Evolutionary conservation across 2,113 vertebrate species (phyloP), one percentile per base, ranked within the genome.

Genomic region (Dromaius novaehollandiae): DNA sequence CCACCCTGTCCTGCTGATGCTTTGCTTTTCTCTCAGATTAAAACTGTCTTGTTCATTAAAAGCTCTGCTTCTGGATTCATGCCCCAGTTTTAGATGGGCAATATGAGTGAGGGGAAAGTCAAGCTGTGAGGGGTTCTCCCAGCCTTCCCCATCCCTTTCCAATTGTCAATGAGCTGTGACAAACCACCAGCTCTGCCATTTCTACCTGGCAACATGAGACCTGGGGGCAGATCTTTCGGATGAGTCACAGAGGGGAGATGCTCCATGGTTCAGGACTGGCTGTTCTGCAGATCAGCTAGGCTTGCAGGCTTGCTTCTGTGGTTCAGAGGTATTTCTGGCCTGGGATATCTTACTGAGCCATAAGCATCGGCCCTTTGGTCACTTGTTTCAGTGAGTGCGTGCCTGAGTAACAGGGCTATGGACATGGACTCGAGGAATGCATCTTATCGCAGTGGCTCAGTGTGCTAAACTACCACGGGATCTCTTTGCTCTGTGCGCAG

Each of bases 171-270:
- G 9, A 24, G 21, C 3, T 0, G 2, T 66, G 64, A 51, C 7
- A 85, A 68, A 73, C 3, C 24, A 28, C 5, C 88, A 34, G 3
- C 53, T 68, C 58, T 30, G 55, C 63, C n/a, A 19, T 13, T 68
- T 63, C 53, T 34, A 3, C 3, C 1, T 15, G 34, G 65, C 61
- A 60, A 69, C 13, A 28, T 21, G 46, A 42, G 18, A 4, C 25
- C 48, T 78, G 55, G 56, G 38, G 73, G 69, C 28, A 64, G 44
- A 26, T 20, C 1, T 0, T n/a, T 66, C 56, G 25, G 48, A 32
- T 14, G 61, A 46, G 24, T 11, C 16, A 17, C 2, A 13, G 12
- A 36, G 3, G 0, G 42, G 13, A 51, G 22, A 21, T 26, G n/a
- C 70, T 65, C 21, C 55, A 55, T 63, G 15, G 28, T 2, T 76